Evolutionary conservation across 2,113 vertebrate genomes (phyloP).

Genomic region (Entelurus aequoreus): DNA sequence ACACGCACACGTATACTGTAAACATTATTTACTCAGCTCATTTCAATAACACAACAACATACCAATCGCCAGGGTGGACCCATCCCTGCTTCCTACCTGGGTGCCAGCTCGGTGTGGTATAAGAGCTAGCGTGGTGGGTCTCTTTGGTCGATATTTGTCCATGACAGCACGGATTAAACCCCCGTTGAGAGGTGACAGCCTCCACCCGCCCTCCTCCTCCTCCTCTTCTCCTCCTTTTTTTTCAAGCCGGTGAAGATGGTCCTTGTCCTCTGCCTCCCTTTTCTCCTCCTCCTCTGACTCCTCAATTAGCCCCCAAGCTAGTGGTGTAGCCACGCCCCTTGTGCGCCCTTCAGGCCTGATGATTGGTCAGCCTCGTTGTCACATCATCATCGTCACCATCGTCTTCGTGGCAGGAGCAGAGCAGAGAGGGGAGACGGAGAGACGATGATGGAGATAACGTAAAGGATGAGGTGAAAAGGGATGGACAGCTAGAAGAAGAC

Average conservation of each 20-base stretch:
- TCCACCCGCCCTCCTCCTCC: conserved; percentile 7
- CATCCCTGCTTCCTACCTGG: conserved; percentile 5
- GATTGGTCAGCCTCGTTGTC: conserved; percentile 3
- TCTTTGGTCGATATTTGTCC: conserved; percentile 14
- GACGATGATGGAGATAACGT: neutral
- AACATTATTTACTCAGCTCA: neutral
- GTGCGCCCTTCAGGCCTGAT: neutral
- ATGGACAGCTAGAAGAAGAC: neutral
- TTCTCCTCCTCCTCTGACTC: neutral
- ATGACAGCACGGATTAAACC: conserved; percentile 8
- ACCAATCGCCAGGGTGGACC: conserved; percentile 1
- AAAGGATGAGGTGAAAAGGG: neutral
- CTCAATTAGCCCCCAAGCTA: conserved; percentile 5
- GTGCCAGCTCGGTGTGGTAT: conserved; percentile 8
- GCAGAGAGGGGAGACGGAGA: neutral
- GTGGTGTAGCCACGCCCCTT: conserved; percentile 1
- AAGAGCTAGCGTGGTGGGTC: conserved; percentile 9
- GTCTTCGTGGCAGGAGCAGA: conserved; percentile 4
- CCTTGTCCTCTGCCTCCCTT: neutral
- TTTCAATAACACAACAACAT: neutral
- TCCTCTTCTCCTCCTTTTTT: neutral
- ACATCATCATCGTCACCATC: conserved; percentile 10
- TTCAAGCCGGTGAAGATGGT: neutral
- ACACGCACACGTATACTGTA: neutral
- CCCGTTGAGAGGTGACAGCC: conserved; percentile 4